Evolutionary conservation across 2,797 vertebrate species (phyloP).

Genomic region (Erpetoichthys calabaricus): DNA sequence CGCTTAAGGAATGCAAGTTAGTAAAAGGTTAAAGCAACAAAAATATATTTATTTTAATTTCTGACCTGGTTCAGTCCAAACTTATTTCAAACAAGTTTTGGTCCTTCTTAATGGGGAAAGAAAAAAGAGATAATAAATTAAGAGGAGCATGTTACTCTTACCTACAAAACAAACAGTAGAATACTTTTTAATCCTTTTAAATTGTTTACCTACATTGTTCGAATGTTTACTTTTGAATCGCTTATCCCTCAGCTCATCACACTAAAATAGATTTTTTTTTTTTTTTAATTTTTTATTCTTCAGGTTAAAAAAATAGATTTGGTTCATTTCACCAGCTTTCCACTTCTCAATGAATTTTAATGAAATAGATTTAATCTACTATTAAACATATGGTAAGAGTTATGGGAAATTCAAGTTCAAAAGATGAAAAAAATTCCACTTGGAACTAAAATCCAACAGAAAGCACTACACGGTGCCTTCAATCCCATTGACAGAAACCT

Average conservation of each 20-base stretch:
- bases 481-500: too few species aligned
- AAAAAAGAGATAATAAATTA: too few species aligned
- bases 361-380: conserved; percentile 44
- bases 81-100: too few species aligned
- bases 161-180: too few species aligned
- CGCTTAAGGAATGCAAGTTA: conserved; percentile 3
- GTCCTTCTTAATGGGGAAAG: too few species aligned
- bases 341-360: conserved; percentile 44
- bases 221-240: conserved; percentile 34
- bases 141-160: too few species aligned
- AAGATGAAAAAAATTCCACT: conserved; percentile 1
- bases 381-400: conserved; percentile 27
- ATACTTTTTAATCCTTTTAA: not conserved
- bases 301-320: conserved; percentile 36
- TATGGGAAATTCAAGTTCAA: conserved; percentile 17
- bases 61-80: conserved; percentile 11
- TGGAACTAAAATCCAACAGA: conserved; percentile 8
- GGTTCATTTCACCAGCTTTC: conserved; percentile 33
- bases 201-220: not conserved
- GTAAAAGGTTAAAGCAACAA: conserved; percentile 19
- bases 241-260: conserved; percentile 7
- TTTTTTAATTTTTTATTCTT: conserved; percentile 39
- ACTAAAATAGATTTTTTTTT: not conserved
- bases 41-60: conserved; percentile 11
- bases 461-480: not conserved